Evolutionary conservation across 2,888 invertebrate genomes (phyloP).

Genomic region (Vesta saturnalis): DNA sequence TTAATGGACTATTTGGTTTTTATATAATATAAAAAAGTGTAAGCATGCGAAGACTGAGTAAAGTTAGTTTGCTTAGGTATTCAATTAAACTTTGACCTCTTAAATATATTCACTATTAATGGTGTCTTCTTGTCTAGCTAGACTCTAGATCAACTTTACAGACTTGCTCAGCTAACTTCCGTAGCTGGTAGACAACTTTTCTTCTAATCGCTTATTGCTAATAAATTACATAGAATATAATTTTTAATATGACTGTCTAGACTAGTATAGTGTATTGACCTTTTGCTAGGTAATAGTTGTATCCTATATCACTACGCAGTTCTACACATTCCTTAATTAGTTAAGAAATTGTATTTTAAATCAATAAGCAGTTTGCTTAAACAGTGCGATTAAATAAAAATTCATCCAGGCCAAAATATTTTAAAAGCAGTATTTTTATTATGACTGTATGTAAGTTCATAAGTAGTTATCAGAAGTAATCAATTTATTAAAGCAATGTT

Average conservation of each 20-base stretch:
- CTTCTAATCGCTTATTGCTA: slow-evolving; percentile 42
- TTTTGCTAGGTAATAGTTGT: slow-evolving; percentile 35
- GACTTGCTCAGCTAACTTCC: slow-evolving; percentile 37
- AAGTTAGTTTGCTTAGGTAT: slow-evolving; percentile 27
- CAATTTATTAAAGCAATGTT: too few species aligned
- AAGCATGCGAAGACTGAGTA: slow-evolving; percentile 25
- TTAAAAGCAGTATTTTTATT: too few species aligned
- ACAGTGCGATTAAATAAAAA: too few species aligned
- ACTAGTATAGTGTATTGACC: slow-evolving; percentile 39
- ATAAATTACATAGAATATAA: slow-evolving; percentile 41
- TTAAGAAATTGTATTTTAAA: background rate
- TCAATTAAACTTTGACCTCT: slow-evolving; percentile 35
- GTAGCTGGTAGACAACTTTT: slow-evolving; percentile 40
- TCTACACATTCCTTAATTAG: slow-evolving; percentile 10
- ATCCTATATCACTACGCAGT: slow-evolving; percentile 23
- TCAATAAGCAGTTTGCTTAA: background rate
- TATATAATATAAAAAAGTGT: background rate
- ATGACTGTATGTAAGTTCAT: too few species aligned
- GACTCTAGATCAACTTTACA: slow-evolving; percentile 24
- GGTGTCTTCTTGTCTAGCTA: slow-evolving; percentile 34
- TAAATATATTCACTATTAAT: slow-evolving; percentile 16
- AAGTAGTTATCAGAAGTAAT: too few species aligned
- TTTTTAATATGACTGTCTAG: slow-evolving; percentile 43
- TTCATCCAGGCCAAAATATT: too few species aligned
- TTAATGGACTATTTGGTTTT: background rate